phyloP scores from a whole-genome alignment of 2,888 invertebrate species.

The Caenorhabditis sp. region DNA sequence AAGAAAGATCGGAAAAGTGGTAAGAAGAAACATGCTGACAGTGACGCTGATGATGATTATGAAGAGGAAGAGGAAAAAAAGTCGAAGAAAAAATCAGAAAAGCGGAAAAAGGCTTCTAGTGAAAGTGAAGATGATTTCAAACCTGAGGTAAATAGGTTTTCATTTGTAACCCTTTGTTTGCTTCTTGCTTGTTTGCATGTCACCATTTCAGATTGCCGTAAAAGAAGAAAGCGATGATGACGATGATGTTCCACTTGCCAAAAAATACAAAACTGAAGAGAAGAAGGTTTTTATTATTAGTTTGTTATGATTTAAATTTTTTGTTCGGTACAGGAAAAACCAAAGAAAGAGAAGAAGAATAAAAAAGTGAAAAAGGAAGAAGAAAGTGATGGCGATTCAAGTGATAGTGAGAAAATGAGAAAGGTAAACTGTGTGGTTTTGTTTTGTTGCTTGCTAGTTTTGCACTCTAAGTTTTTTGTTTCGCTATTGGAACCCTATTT shows the following conservation, averaged over 20 bases:
- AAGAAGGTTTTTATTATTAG: conserved; percentile 1
- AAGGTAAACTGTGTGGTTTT: conserved; percentile 8
- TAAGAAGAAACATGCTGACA: conserved; percentile 3
- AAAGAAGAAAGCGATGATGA: background rate
- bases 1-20: background rate
- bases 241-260: conserved; percentile 1
- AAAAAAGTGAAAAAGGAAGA: conserved; percentile 8
- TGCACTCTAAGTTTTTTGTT: background rate
- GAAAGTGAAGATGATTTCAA: conserved; percentile 57
- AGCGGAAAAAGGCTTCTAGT: conserved; percentile 6
- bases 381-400: background rate
- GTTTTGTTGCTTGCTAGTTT: background rate
- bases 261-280: conserved; percentile 6
- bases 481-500: no score
- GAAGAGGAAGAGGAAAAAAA: background rate
- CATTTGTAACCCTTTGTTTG: background rate
- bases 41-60: background rate
- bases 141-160: conserved; percentile 19
- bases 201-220: background rate
- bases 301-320: background rate
- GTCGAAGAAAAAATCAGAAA: conserved; percentile 36
- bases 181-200: background rate
- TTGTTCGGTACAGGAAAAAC: background rate
- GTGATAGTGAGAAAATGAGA: conserved; percentile 3
- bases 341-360: conserved; percentile 19